These are phyloP conservation scores for Penaeus vannamei DNA, from an alignment of 1,140 invertebrate genomes.

Conservation along the genomic window DNA sequence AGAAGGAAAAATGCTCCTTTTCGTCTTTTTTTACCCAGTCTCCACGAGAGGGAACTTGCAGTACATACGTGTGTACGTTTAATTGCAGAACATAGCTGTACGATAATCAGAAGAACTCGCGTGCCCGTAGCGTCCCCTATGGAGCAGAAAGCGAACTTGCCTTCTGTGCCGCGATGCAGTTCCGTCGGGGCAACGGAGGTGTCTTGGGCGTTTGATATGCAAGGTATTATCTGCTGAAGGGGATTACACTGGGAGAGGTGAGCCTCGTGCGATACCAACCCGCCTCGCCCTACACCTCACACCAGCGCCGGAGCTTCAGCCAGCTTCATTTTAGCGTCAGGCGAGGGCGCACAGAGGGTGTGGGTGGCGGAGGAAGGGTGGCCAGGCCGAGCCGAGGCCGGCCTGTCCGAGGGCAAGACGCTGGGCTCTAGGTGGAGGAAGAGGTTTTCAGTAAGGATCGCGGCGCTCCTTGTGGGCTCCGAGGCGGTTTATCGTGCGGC, in stretches of 20 bases:
- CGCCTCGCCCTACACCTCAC: neutral
- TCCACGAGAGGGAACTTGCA: no score
- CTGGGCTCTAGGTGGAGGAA: conserved; percentile 34
- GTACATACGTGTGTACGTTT: no score
- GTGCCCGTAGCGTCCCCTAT: no score
- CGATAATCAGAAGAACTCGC: no score
- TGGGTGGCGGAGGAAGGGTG: conserved; percentile 32
- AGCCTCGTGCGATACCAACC: neutral
- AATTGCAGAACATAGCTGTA: no score
- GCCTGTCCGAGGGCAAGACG: conserved; percentile 11
- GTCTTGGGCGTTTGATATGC: conserved; percentile 17
- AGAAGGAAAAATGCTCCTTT: no score
- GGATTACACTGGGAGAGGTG: conserved; percentile 14
- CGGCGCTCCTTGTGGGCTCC: conserved; percentile 46
- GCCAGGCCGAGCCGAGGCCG: no score
- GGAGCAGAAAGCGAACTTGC: no score
- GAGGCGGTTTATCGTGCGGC: conserved; percentile 52
- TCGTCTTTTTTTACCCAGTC: no score
- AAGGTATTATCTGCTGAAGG: conserved; percentile 2
- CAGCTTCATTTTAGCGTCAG: neutral
- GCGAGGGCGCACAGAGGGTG: conserved; percentile 23
- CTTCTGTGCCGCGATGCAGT: no score
- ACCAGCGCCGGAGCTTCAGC: neutral
- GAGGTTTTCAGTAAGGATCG: conserved; percentile 52
- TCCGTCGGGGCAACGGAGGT: no score